These are phyloP conservation scores for Pelosia muscerda DNA, from an alignment of 2,888 invertebrate species.

Conservation along the genomic window DNA sequence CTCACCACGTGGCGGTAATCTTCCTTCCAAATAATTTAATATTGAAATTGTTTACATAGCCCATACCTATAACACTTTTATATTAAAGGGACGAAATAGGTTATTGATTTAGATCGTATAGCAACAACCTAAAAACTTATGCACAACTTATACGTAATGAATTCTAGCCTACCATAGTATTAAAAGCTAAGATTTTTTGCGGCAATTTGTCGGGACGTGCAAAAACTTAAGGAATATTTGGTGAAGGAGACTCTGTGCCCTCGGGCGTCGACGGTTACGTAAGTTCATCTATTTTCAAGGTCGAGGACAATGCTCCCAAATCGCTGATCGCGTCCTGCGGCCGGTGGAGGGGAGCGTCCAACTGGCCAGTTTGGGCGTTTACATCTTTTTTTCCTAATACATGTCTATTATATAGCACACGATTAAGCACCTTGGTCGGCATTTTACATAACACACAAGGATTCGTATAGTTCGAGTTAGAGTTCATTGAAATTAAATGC, in stretches of 20 bases:
- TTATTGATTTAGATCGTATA: constrained; percentile 9
- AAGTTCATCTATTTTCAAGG: constrained; percentile 87
- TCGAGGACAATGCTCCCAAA: constrained; percentile 86
- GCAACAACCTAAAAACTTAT: not conserved
- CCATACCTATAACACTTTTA: constrained; percentile 9
- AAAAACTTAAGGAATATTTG: constrained; percentile 82
- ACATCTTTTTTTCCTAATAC: constrained; percentile 75
- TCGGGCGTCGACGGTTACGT: constrained; percentile 79
- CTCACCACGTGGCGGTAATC: constrained; percentile 12
- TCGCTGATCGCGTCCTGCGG: constrained; percentile 82
- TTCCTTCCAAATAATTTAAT: constrained; percentile 12
- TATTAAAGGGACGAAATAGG: constrained; percentile 1
- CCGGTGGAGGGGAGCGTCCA: constrained; percentile 68
- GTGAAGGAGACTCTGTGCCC: constrained; percentile 78
- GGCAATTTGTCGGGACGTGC: constrained; percentile 74
- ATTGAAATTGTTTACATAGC: constrained; percentile 17
- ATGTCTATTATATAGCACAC: constrained; percentile 54
- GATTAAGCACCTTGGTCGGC: constrained; percentile 44
- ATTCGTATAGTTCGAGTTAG: constrained; percentile 27
- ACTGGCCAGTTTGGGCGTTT: constrained; percentile 78
- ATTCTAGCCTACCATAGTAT: constrained; percentile 14
- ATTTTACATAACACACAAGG: constrained; percentile 49
- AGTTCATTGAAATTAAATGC: constrained; percentile 42
- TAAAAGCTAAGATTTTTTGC: constrained; percentile 50
- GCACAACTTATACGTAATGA: constrained; percentile 10